Evolutionary conservation across 2,113 vertebrate genomes (phyloP), one percentile per base, ranked within the genome.

Genomic region (Copsychus sechellarum): DNA sequence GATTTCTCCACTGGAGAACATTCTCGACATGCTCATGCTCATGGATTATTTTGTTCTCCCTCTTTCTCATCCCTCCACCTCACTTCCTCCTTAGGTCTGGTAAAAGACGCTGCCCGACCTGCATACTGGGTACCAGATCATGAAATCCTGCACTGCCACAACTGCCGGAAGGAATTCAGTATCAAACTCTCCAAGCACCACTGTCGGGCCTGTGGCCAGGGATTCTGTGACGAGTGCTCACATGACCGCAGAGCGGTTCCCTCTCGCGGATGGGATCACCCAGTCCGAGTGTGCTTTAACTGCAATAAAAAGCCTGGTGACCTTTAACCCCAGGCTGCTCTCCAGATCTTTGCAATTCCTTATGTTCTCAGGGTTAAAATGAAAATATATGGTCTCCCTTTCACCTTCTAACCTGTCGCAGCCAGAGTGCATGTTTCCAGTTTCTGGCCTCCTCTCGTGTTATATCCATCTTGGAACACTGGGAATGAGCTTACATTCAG

Each of bases 121-220:
- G 98, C 99, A 3, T 99, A 99, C 97, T 99, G 99, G 99, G 99
- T 99, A 78, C 99, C 99, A 5, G 99, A 99, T 93, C 99, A 99
- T 33, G 99, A 99, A 95, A 99, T 99, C 97, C 98, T 98, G 71
- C 97, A 98, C 93, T 99, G 99, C 97, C 98, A 98, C 96, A 98
- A 97, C 91, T 99, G 99, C 97, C 98, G 98, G 95, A 98, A 98
- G 83, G 99, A 99, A 86, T 99, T 99, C 97, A 98, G 97, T 51
- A 70, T 99, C 98, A 99, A 99, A 47, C 98, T 99, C 57, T 99
- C 99, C 93, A 99, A 99, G 92, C 99, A 99, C 96, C 99, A 99
- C 98, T 99, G 99, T 86, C 98, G 99, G 47, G 99, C 99, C 93
- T 99, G 99, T 4, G 99, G 99, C 65, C 99, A 99, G 97, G 99